Conservation (phyloP, 1,140 invertebrate species). For the Dermatophagoides farinae region DNA sequence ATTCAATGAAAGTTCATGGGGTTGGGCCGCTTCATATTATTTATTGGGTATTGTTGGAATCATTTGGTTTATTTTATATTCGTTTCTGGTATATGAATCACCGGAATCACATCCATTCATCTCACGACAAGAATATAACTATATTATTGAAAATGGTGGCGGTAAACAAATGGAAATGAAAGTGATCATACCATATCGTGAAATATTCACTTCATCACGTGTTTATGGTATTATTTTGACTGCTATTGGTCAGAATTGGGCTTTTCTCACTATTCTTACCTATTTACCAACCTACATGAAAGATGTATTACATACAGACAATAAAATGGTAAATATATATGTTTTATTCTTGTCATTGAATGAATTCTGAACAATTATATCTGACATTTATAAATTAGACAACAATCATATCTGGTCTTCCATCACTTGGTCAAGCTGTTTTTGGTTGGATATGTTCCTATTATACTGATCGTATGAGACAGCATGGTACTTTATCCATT, state of each 20-base stretch:
- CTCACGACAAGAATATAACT: constrained; percentile 1
- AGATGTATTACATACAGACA: constrained; percentile 61
- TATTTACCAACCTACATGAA: constrained; percentile 85
- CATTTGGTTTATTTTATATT: constrained; percentile 17
- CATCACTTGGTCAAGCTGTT: constrained; percentile 33
- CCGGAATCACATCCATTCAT: constrained; percentile 15
- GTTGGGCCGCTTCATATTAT: constrained; percentile 17
- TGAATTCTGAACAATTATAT: neutral
- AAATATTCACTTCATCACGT: constrained; percentile 51
- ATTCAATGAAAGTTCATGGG: neutral
- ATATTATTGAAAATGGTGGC: constrained; percentile 32
- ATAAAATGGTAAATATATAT: constrained; percentile 45
- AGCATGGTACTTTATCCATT: neutral
- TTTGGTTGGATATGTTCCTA: constrained; percentile 29
- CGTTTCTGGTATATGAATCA: constrained; percentile 10
- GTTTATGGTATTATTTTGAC: constrained; percentile 81
- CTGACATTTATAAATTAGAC: constrained; percentile 26
- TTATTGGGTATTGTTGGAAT: constrained; percentile 12
- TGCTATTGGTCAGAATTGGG: constrained; percentile 75
- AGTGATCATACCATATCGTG: constrained; percentile 50
- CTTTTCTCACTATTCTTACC: constrained; percentile 80
- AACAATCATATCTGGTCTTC: constrained; percentile 34
- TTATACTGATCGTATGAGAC: constrained; percentile 29
- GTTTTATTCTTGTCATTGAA: neutral
- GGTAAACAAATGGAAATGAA: constrained; percentile 21